Evolutionary conservation across 2,113 vertebrate species (phyloP).

Genomic region (Danio rerio): DNA sequence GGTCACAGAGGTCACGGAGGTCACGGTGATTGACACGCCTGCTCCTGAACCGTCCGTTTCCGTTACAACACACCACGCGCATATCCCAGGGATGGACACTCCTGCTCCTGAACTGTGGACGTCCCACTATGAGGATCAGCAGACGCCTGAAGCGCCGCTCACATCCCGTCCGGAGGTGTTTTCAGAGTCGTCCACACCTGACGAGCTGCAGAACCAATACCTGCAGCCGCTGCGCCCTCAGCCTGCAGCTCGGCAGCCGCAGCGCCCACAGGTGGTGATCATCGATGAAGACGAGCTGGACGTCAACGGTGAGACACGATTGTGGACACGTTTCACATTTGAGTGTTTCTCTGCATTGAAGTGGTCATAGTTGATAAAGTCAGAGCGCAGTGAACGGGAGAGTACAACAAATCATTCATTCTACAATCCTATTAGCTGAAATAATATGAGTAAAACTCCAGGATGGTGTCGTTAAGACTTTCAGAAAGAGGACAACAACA

Average conservation of each 20-base stretch:
- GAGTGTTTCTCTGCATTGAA: too few relatives aligned
- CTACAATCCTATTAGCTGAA: too few relatives aligned
- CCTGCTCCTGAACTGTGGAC: too few relatives aligned
- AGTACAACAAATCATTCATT: too few relatives aligned
- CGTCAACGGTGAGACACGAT: constrained; percentile 81
- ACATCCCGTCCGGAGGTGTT: neutral
- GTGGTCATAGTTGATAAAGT: too few relatives aligned
- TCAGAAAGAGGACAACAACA: too few relatives aligned
- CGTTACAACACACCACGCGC: too few relatives aligned
- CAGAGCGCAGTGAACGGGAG: too few relatives aligned
- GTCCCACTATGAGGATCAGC: neutral
- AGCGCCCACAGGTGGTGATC: constrained; percentile 81
- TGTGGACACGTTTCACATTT: too few relatives aligned
- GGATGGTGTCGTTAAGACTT: too few relatives aligned
- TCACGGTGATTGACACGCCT: neutral
- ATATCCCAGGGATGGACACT: too few relatives aligned
- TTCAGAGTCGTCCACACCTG: neutral
- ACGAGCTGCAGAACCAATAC: neutral
- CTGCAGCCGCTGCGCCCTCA: constrained; percentile 22
- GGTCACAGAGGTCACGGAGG: constrained; percentile 60
- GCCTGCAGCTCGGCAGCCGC: constrained; percentile 62
- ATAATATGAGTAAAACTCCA: too few relatives aligned
- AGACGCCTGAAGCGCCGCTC: neutral
- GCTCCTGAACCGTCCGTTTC: neutral
- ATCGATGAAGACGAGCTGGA: constrained; percentile 77